These are phyloP conservation scores for Laupala kohalensis DNA, from an alignment of 1,140 invertebrate genomes.

Conservation along the genomic window DNA sequence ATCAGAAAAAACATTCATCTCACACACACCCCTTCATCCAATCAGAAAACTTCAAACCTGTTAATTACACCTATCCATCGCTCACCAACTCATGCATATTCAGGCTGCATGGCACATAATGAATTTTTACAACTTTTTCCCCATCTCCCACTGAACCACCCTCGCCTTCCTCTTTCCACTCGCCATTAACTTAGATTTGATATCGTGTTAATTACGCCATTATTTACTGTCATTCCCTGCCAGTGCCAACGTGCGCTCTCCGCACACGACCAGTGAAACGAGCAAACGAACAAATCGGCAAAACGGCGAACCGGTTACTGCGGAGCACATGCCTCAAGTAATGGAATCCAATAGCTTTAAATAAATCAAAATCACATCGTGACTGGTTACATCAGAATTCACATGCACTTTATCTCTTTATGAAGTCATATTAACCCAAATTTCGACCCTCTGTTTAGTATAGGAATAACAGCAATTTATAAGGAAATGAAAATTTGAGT, in stretches of 20 bases:
- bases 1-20: too few species aligned
- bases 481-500: not conserved
- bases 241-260: not conserved
- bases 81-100: not conserved
- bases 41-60: not conserved
- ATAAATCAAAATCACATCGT: not conserved
- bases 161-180: not conserved
- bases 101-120: not conserved
- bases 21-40: too few species aligned
- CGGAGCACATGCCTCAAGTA: too few species aligned
- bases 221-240: not conserved
- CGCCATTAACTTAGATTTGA: not conserved
- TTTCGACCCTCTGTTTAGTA: not conserved
- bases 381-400: not conserved
- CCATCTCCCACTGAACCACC: not conserved
- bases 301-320: not conserved
- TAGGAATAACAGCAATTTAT: not conserved
- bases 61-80: not conserved
- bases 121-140: not conserved
- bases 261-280: too few species aligned
- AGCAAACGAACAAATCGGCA: too few species aligned
- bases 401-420: not conserved
- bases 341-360: not conserved
- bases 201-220: not conserved
- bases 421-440: not conserved